phyloP scores from a whole-genome alignment of 1,140 invertebrate genomes.

The Drosophila nikananu region DNA sequence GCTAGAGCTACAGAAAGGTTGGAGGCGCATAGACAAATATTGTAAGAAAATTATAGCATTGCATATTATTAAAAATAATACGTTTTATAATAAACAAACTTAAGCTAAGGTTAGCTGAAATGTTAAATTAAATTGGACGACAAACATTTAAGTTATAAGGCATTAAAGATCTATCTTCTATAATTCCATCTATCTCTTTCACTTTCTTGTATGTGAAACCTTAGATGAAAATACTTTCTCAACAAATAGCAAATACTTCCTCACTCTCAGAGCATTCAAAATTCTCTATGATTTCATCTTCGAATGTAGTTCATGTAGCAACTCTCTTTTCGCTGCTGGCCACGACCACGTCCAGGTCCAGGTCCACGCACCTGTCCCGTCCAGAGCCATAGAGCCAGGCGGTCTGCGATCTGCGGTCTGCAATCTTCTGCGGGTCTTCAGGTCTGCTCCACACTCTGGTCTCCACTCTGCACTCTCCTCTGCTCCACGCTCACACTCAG shows the following conservation, averaged over 20 bases:
- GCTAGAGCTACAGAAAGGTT: neutral
- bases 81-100: neutral
- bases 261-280: conserved; percentile 8
- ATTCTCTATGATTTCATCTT: neutral
- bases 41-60: neutral
- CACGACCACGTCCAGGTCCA: conserved; percentile 55
- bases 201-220: neutral
- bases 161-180: neutral
- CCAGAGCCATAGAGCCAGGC: conserved; percentile 71
- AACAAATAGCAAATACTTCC: neutral
- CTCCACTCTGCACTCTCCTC: neutral
- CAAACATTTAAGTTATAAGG: neutral
- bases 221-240: neutral
- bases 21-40: neutral
- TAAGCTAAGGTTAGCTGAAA: neutral
- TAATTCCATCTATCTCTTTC: neutral
- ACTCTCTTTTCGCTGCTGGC: conserved; percentile 28
- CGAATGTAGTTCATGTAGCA: conserved; percentile 8
- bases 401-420: conserved; percentile 61
- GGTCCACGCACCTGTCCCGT: conserved; percentile 50
- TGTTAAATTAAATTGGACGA: neutral
- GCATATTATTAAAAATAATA: neutral
- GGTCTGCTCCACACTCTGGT: conserved; percentile 22
- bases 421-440: conserved; percentile 39
- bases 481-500: neutral